These are phyloP conservation scores for Crotalus helleri DNA, from an alignment of 2,113 vertebrate species.

Conservation along the genomic window DNA sequence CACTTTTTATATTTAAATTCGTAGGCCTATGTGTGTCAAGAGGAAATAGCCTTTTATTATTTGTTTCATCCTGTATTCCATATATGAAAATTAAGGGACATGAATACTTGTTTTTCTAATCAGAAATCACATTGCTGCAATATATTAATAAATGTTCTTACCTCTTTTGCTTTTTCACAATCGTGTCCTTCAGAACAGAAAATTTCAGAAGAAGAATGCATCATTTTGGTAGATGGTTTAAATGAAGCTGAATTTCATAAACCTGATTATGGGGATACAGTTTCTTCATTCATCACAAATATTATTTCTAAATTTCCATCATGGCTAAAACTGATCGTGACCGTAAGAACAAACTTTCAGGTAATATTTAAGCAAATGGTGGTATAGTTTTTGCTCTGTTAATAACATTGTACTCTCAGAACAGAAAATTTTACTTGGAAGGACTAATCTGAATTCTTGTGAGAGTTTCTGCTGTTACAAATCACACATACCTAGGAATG, in stretches of 20 bases:
- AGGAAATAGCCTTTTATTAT: no score
- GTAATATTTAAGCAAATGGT: constrained; percentile 67
- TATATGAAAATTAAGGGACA: background rate
- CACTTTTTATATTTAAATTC: background rate
- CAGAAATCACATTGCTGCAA: background rate
- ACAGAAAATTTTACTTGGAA: background rate
- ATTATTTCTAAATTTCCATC: constrained; percentile 88
- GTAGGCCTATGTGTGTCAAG: background rate
- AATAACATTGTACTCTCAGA: background rate
- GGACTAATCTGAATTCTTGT: background rate
- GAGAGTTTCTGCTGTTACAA: background rate
- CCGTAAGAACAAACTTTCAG: constrained; percentile 88
- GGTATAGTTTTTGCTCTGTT: background rate
- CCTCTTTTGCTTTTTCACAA: constrained; percentile 37
- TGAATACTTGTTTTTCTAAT: background rate
- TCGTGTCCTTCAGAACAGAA: constrained; percentile 79
- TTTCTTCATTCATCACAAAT: constrained; percentile 91
- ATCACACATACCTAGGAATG: background rate
- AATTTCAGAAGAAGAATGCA: constrained; percentile 92
- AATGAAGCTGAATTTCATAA: constrained; percentile 99
- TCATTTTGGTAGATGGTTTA: constrained; percentile 93
- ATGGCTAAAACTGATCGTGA: constrained; percentile 95
- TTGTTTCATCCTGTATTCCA: background rate
- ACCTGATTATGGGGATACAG: constrained; percentile 96
- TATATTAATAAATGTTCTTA: constrained; percentile 17